Conservation (phyloP, 1,140 invertebrate genomes). For the Aphaenogaster ashmeadi region DNA sequence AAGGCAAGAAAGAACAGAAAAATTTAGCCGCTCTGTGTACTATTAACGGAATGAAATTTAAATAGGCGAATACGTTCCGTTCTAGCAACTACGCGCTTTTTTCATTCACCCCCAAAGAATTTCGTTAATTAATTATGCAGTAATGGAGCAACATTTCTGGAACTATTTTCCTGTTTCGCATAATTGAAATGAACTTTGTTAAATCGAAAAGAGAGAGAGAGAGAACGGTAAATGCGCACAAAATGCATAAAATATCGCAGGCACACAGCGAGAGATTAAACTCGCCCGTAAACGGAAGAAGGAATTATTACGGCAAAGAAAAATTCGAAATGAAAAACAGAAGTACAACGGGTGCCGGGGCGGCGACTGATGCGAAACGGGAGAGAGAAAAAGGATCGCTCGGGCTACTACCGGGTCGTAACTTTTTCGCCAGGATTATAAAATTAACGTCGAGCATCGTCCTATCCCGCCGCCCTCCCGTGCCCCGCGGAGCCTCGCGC, state of each 20-base stretch:
- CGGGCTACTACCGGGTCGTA: constrained; percentile 80
- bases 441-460: constrained; percentile 82
- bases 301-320: constrained; percentile 46
- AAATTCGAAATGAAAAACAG: constrained; percentile 45
- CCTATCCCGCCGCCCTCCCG: background rate
- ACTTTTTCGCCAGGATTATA: constrained; percentile 85
- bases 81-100: background rate
- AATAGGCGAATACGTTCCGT: background rate
- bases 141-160: background rate
- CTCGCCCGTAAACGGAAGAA: constrained; percentile 11
- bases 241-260: constrained; percentile 41
- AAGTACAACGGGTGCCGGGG: constrained; percentile 1
- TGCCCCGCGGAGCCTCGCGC: constrained; percentile 24
- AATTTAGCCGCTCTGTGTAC: background rate
- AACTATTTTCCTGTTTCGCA: constrained; percentile 3
- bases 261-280: constrained; percentile 41
- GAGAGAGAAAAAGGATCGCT: constrained; percentile 69
- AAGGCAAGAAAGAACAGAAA: constrained; percentile 15
- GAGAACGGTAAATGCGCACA: background rate
- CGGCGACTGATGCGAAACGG: constrained; percentile 40
- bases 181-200: constrained; percentile 29
- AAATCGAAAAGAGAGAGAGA: constrained; percentile 9
- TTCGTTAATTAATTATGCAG: constrained; percentile 31
- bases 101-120: background rate
- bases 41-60: constrained; percentile 31